Evolutionary conservation across 2,888 invertebrate genomes (phyloP), one percentile per base, ranked within the genome.

Genomic region (Salticus scenicus): DNA sequence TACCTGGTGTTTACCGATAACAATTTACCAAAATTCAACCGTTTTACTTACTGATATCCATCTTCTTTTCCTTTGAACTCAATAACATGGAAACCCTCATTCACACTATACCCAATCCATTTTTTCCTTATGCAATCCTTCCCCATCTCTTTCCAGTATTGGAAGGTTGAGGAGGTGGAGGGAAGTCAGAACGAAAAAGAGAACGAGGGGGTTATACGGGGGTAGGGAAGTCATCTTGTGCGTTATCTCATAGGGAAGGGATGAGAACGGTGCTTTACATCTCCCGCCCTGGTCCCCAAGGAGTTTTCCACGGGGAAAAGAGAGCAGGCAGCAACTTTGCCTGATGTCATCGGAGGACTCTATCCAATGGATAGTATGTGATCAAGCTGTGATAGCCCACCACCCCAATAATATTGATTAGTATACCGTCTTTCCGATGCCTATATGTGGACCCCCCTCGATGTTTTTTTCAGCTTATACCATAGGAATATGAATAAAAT

Each of bases 341-440:
- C 86, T 80, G 76, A 80, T 80, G 80, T 80, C 86, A 85, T 80
- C 79, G 85, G 42, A 69, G 64, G 31, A 74, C 63, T 66, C 79
- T 71, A 76, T 47, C 51, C 75, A 70, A 37, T 75, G 79, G 64
- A 84, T 82, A 73, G 83, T 73, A 79, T 69, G 79, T 85, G 78
- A 85, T 85, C 85, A 85, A 80, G 75, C 75, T 75, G 75, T 70
- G 71, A 86, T 86, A 80, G 86, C 72, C 73, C 57, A 47, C 75
- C 75, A 41, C 76, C 76, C 79, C 75, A 79, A 85, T 85, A 80
- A 79, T 86, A 86, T 86, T 86, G 86, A 86, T 86, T 86, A 80
- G 86, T 41, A 30, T 41, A 70, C 70, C 74, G 57, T 72, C 37
- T 66, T 72, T 24, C 81, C 31, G 33, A 69, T 78, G 69, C 47